Percentiles rank a stretch among this genome's conserved stretches.
These are phyloP conservation scores for Noctua comes DNA, from an alignment of 2,888 invertebrate genomes.

Conservation along the genomic window DNA sequence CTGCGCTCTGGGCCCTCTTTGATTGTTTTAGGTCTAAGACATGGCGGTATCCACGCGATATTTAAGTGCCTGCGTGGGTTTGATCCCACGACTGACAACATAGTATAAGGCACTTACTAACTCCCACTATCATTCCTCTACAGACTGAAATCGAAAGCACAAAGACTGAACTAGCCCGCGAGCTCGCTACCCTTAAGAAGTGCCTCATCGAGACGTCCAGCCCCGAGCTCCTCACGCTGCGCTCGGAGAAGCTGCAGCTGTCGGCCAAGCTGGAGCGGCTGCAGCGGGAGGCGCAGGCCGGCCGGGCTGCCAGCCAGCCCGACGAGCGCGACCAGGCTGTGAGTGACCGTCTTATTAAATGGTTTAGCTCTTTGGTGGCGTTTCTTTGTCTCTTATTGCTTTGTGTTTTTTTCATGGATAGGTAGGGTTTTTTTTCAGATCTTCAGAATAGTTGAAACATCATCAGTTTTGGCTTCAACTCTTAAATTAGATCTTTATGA, in stretches of 20 bases:
- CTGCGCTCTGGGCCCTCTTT: not conserved
- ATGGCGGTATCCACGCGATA: not conserved
- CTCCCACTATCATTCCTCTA: not conserved
- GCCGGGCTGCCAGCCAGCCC: slow-evolving; percentile 56
- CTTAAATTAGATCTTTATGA: not conserved
- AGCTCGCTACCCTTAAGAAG: slow-evolving; percentile 82
- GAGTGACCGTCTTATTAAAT: slow-evolving; percentile 71
- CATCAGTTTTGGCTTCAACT: not conserved
- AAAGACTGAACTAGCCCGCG: slow-evolving; percentile 81
- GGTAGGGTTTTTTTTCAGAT: not conserved
- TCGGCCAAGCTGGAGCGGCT: slow-evolving; percentile 59
- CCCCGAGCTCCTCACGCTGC: slow-evolving; percentile 78
- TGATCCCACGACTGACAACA: not conserved
- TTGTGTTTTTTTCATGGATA: not conserved
- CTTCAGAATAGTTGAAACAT: not conserved
- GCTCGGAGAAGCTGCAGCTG: slow-evolving; percentile 70
- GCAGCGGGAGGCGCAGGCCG: slow-evolving; percentile 60
- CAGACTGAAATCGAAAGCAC: slow-evolving; percentile 88
- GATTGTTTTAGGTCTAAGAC: not conserved
- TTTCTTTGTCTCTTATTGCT: slow-evolving; percentile 37
- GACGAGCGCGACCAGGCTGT: slow-evolving; percentile 85
- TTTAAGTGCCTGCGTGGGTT: not conserved
- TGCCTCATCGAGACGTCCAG: slow-evolving; percentile 75
- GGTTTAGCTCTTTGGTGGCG: slow-evolving; percentile 44
- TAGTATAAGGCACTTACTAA: not conserved